Evolutionary conservation across 1,140 invertebrate genomes (phyloP).

Genomic region (Drosophila arawakana): DNA sequence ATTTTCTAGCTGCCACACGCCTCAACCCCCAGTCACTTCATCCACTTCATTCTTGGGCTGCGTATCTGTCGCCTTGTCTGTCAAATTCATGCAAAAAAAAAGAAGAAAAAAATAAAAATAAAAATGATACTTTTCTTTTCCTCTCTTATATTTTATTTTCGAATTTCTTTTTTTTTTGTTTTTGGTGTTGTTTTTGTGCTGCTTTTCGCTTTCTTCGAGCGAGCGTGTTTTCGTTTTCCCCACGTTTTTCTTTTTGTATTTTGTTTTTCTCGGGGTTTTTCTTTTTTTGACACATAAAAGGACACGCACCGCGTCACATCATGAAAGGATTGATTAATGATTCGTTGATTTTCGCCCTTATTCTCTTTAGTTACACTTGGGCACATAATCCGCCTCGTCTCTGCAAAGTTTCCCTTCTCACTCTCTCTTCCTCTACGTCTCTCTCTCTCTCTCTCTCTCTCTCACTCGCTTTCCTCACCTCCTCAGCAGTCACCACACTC

Average conservation of each 20-base stretch:
- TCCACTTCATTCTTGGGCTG: slow-evolving; percentile 41
- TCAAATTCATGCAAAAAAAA: slow-evolving; percentile 64
- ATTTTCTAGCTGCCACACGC: slow-evolving; percentile 63
- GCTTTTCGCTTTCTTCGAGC: slow-evolving; percentile 73
- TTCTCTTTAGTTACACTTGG: slow-evolving; percentile 84
- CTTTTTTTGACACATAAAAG: slow-evolving; percentile 84
- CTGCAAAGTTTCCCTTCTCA: slow-evolving; percentile 63
- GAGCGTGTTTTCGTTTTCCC: slow-evolving; percentile 67
- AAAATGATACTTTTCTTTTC: slow-evolving; percentile 65
- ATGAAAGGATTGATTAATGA: slow-evolving; percentile 85
- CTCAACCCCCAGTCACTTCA: slow-evolving; percentile 48
- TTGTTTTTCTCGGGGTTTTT: slow-evolving; percentile 54
- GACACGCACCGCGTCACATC: slow-evolving; percentile 84
- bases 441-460: slow-evolving; percentile 15
- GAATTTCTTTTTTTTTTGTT: slow-evolving; percentile 19
- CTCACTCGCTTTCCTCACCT: no score
- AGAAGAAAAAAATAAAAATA: not conserved
- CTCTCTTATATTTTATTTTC: slow-evolving; percentile 7
- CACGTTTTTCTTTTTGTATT: slow-evolving; percentile 52
- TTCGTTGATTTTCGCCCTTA: slow-evolving; percentile 85
- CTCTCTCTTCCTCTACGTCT: slow-evolving; percentile 25
- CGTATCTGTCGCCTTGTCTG: slow-evolving; percentile 64
- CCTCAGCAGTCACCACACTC: slow-evolving; percentile 27
- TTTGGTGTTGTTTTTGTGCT: slow-evolving; percentile 49
- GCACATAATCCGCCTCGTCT: slow-evolving; percentile 80